Base-by-base conservation (phyloP, 2,113 vertebrate species). In the Stegostoma tigrinum region DNA sequence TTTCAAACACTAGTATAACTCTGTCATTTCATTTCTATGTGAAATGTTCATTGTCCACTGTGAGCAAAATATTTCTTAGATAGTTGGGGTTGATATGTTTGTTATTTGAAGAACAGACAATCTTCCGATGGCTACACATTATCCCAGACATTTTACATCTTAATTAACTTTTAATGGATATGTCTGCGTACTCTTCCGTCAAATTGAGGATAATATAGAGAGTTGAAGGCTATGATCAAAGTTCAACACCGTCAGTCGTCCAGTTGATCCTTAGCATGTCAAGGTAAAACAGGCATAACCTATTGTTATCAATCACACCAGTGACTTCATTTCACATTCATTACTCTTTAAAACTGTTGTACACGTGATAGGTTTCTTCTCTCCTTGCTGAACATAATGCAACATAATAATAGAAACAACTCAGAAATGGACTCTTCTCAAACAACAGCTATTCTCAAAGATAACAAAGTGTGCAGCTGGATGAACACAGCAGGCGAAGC, bases 211-310 rank as follows among this genome's bases (percentile, higher is more conserved):
- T 95, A 70, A 52, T 42, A 42, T 95, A 27, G 94, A 72, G 42
- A 72, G 68, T 95, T 95, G 94, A 95, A 95, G 94, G 94, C 89
- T 34, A 23, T 21, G 89, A 93, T 66, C 89, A 93, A 93, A 66
- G 89, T 93, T 93, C 89, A 67, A 66, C 30, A 66, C 7, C 38
- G 89, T 66, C n/a, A 66, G 89, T 91, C 66, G 89, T 64, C 61
- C 66, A 91, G 89, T 19, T 38, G 89, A 91, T 91, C 55, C 5
- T 66, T 19, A 66, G 34, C 38, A 66, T 67, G 89, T 93, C 89
- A 93, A 93, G 55, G 89, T 67, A 93, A 42, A 93, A 23, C n/a
- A 93, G 34, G 3, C 61, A 38, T 38, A n/a, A 17, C 5, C 30
- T n/a, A 66, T 67, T 93, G 89, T 38, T 93, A 67, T 66, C 89